Conservation (phyloP, 2,797 vertebrate species). For the Rhynchonycteris naso region DNA sequence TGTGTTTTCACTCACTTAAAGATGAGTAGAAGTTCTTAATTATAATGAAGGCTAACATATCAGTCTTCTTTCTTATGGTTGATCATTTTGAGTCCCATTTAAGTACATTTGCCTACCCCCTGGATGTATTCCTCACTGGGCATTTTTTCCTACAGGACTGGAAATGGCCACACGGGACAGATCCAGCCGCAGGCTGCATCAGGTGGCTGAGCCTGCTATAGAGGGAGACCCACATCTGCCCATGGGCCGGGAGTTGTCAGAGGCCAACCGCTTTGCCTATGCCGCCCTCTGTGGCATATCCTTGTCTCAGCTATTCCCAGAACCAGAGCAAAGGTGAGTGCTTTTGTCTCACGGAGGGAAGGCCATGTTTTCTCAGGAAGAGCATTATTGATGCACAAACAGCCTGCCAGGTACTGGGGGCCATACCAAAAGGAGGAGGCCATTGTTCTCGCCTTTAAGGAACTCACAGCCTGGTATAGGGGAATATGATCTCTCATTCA, state of each 20-base stretch:
- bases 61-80: not conserved
- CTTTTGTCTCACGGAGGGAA: accelerated
- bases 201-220: constrained; percentile 50
- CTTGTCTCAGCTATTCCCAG: constrained; percentile 90
- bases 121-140: not conserved
- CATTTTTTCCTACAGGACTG: constrained; percentile 63
- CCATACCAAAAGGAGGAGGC: not conserved
- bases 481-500: not conserved
- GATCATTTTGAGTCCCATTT: not conserved
- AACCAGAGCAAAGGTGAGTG: constrained; percentile 91
- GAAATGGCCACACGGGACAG: constrained; percentile 75
- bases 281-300: constrained; percentile 91
- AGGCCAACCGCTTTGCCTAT: constrained; percentile 92
- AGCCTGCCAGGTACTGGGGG: not conserved
- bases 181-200: accelerated
- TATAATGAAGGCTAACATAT: not conserved
- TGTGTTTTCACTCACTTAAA: constrained; percentile 14
- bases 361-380: not conserved
- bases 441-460: not conserved
- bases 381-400: not conserved
- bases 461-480: accelerated
- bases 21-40: not conserved
- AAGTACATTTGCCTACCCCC: not conserved
- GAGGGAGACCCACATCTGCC: constrained; percentile 49
- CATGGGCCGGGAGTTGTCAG: constrained; percentile 85